Evolutionary conservation across 2,113 vertebrate species (phyloP), one percentile per base, ranked within the genome.

Genomic region (Jacana jacana): DNA sequence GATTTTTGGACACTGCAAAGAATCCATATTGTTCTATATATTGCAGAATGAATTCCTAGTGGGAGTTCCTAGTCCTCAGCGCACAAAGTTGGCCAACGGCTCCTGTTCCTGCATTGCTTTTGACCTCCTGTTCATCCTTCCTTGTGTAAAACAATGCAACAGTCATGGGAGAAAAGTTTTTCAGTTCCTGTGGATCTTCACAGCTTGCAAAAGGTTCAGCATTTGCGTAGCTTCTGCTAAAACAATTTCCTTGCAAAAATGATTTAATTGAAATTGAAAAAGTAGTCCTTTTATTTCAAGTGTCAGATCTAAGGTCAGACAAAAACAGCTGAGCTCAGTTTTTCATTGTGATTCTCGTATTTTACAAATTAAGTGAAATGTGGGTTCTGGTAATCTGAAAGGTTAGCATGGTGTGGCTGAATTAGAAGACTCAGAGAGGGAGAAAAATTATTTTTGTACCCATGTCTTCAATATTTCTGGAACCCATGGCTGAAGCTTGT

Each of bases 101-200:
- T 96, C 52, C 73, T 88, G 83, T 81, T 92, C 83, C 77, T 88
- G 83, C 80, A 3, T 81, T 84, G 57, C 44, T 87, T 95, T 93
- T 95, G 92, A 93, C 92, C 88, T 94, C 52, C 37, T 65, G 61
- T 79, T 89, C 60, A 61, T 96, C 73, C 49, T 90, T 93, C 69
- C 61, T 77, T 54, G 48, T 57, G 48, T 55, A 65, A 86, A 96
- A 94, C 90, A 95, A 95, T 91, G 80, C 72, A 83, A 30, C 37
- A 86, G 76, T 68, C 68, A 81, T 19, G 51, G 72, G 95, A 93
- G 69, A 83, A 84, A 91, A 92, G 60, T 42, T 86, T 35, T 93
- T 52, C 76, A 52, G 90, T 97, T 96, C 88, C 92, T 91, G 90
- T 88, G 77, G 70, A 79, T 96, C 92, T 86, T 91, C 88, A 75